Percentiles rank a stretch among this genome's conserved stretches.
Evolutionary conservation across 2,113 vertebrate species (phyloP).

Genomic region (Lasiurus cinereus): DNA sequence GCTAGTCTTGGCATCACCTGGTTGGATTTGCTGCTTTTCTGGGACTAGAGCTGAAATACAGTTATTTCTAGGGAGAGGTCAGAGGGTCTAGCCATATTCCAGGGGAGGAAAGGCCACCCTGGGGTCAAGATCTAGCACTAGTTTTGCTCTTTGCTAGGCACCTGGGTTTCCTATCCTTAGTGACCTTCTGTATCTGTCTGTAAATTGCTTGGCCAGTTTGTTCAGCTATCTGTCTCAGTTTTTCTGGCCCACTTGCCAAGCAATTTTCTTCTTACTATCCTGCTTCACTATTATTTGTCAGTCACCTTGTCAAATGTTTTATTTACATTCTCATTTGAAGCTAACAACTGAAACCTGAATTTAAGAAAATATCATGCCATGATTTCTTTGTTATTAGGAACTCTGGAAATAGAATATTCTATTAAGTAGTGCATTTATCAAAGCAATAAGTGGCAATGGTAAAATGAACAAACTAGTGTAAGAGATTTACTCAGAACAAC

Average conservation of each 20-base stretch:
- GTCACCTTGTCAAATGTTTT: neutral
- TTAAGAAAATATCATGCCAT: neutral
- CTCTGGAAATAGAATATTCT: neutral
- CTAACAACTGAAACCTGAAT: neutral
- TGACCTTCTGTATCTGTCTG: neutral
- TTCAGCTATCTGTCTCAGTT: neutral
- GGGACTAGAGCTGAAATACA: neutral
- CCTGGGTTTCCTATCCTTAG: neutral
- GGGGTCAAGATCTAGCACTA: neutral
- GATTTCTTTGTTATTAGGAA: neutral
- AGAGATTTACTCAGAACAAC: neutral
- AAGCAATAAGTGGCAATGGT: neutral
- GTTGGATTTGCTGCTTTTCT: neutral
- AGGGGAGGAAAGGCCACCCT: neutral
- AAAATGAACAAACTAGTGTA: neutral
- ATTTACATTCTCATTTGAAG: constrained; percentile 41
- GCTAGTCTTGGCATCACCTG: neutral
- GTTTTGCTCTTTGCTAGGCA: neutral
- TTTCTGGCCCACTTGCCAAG: neutral
- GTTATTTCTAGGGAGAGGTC: neutral
- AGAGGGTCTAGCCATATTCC: neutral
- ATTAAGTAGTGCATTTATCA: constrained; percentile 8
- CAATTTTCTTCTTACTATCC: neutral
- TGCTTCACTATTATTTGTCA: neutral
- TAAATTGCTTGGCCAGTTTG: neutral